These are phyloP conservation scores for Eumerus sabulonum DNA, from an alignment of 2,888 invertebrate genomes.

Conservation along the genomic window DNA sequence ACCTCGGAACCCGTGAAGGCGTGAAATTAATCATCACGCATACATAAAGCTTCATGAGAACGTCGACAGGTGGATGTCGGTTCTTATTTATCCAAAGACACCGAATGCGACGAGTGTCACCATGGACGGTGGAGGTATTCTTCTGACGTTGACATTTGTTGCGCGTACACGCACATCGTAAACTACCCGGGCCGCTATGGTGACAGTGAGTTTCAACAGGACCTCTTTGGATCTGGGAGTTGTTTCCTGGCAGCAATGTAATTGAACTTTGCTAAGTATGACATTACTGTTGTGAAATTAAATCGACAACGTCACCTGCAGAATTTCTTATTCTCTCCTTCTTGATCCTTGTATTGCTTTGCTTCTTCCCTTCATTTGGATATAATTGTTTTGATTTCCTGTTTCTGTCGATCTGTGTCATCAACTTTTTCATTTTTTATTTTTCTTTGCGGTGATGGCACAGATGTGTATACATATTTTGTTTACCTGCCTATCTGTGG, in stretches of 20 bases:
- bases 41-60: slow-evolving; percentile 51
- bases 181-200: not conserved
- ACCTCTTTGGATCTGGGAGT: not conserved
- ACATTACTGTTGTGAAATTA: slow-evolving; percentile 41
- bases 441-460: slow-evolving; percentile 10
- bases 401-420: slow-evolving; percentile 20
- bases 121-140: not conserved
- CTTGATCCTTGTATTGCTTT: not conserved
- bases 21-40: slow-evolving; percentile 46
- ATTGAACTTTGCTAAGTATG: slow-evolving; percentile 48
- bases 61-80: slow-evolving; percentile 41
- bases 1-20: slow-evolving; percentile 8
- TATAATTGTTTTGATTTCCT: slow-evolving; percentile 16
- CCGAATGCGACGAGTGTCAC: no score
- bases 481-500: slow-evolving; percentile 44
- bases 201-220: slow-evolving; percentile 39
- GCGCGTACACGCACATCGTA: slow-evolving; percentile 24
- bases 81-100: not conserved
- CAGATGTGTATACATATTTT: slow-evolving; percentile 19
- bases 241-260: slow-evolving; percentile 23
- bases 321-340: slow-evolving; percentile 14
- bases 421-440: slow-evolving; percentile 25
- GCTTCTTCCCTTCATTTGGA: not conserved
- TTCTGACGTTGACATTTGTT: slow-evolving; percentile 51
- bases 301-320: slow-evolving; percentile 51